Conservation (phyloP, 2,888 invertebrate species). For the Lutraria lutraria region DNA sequence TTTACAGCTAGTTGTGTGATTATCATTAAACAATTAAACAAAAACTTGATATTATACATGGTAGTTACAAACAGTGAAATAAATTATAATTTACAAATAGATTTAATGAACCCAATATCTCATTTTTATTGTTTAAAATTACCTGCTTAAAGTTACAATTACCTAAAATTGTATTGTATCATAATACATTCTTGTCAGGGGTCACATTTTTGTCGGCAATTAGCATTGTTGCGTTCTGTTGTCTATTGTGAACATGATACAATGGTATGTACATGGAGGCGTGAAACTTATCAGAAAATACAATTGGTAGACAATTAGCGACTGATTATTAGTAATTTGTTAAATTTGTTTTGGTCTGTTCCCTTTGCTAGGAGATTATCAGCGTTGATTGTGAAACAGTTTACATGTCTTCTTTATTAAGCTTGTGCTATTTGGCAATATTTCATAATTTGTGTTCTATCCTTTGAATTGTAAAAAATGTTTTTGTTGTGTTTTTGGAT, state of each 20-base stretch:
- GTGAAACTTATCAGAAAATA: conserved; percentile 52
- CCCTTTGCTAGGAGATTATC: conserved; percentile 38
- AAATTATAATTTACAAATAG: neutral
- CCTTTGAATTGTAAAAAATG: conserved; percentile 23
- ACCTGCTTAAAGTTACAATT: neutral
- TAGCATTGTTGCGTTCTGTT: conserved; percentile 23
- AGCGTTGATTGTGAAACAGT: neutral
- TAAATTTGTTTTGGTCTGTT: conserved; percentile 33
- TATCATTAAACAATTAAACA: neutral
- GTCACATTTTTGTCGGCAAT: conserved; percentile 42
- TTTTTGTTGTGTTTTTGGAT: conserved; percentile 18
- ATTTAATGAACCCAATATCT: neutral
- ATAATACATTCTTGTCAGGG: conserved; percentile 31
- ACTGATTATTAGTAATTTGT: conserved; percentile 50
- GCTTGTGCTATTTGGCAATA: conserved; percentile 49
- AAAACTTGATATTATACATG: neutral
- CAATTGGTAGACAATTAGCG: conserved; percentile 44
- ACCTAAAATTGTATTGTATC: neutral
- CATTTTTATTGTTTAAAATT: neutral
- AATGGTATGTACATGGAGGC: conserved; percentile 49
- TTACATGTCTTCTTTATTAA: neutral
- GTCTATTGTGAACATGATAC: conserved; percentile 25
- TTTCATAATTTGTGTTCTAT: conserved; percentile 38
- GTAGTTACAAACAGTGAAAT: neutral
- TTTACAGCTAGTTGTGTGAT: neutral